These are phyloP conservation scores for Leucoptera coffeella DNA, from an alignment of 2,888 invertebrate species.

Conservation along the genomic window DNA sequence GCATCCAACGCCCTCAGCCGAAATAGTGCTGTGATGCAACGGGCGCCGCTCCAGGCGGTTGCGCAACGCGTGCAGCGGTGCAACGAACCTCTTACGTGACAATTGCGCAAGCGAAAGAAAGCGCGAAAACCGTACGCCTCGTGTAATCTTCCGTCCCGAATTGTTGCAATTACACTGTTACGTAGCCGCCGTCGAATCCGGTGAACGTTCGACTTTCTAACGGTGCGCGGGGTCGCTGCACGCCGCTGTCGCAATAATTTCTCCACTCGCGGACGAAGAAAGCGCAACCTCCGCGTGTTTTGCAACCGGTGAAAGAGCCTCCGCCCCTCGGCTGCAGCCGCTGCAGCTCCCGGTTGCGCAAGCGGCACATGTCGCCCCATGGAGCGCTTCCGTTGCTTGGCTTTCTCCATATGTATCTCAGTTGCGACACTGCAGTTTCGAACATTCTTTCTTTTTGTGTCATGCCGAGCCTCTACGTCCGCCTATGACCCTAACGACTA, in stretches of 20 bases:
- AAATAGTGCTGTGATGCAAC: constrained; percentile 52
- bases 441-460: too few relatives aligned
- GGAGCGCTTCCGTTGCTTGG: too few relatives aligned
- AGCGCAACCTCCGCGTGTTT: constrained; percentile 52
- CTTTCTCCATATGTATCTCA: too few relatives aligned
- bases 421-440: too few relatives aligned
- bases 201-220: constrained; percentile 52
- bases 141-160: constrained; percentile 21
- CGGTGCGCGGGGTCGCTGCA: constrained; percentile 42
- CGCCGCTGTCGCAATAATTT: constrained; percentile 51
- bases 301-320: constrained; percentile 31
- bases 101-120: constrained; percentile 47
- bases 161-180: constrained; percentile 48
- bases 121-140: constrained; percentile 11
- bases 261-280: constrained; percentile 49
- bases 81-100: constrained; percentile 20
- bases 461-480: too few relatives aligned
- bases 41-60: constrained; percentile 31
- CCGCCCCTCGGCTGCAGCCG: too few relatives aligned
- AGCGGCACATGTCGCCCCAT: too few relatives aligned
- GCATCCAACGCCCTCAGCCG: constrained; percentile 38
- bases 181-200: constrained; percentile 43
- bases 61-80: constrained; percentile 13
- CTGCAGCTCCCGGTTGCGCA: too few relatives aligned
- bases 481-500: too few relatives aligned